These are phyloP conservation scores for Ramphastos sulfuratus DNA, from an alignment of 2,113 vertebrate species.

Conservation along the genomic window DNA sequence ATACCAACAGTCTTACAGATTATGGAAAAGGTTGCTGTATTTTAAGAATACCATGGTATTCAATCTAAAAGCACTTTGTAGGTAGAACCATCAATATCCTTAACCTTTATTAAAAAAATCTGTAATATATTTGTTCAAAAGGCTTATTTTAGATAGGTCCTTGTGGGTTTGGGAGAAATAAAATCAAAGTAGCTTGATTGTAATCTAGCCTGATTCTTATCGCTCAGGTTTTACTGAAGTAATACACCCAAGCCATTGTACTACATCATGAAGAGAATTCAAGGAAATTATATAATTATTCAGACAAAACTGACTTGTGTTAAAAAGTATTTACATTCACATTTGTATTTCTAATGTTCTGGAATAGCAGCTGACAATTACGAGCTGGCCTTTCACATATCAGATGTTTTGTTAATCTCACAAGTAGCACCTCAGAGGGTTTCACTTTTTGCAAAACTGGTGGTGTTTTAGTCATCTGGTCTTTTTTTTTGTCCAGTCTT, in stretches of 20 bases:
- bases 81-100: background rate
- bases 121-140: background rate
- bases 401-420: fast-evolving
- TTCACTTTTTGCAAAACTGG: background rate
- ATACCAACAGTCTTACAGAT: background rate
- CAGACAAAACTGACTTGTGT: background rate
- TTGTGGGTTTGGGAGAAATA: background rate
- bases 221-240: background rate
- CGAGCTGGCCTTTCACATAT: background rate
- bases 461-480: background rate
- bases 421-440: background rate
- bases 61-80: background rate
- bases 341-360: background rate
- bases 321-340: background rate
- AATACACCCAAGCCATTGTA: conserved; percentile 30
- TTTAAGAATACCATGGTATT: background rate
- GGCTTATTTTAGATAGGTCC: background rate
- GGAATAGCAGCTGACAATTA: background rate
- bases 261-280: conserved; percentile 13
- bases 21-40: background rate
- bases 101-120: background rate
- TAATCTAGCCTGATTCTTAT: conserved; percentile 16
- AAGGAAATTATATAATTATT: conserved; percentile 48
- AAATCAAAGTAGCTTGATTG: background rate
- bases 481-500: fast-evolving